Base-by-base conservation (phyloP, 2,888 invertebrate genomes). In the Taphrorychus bicolor region DNA sequence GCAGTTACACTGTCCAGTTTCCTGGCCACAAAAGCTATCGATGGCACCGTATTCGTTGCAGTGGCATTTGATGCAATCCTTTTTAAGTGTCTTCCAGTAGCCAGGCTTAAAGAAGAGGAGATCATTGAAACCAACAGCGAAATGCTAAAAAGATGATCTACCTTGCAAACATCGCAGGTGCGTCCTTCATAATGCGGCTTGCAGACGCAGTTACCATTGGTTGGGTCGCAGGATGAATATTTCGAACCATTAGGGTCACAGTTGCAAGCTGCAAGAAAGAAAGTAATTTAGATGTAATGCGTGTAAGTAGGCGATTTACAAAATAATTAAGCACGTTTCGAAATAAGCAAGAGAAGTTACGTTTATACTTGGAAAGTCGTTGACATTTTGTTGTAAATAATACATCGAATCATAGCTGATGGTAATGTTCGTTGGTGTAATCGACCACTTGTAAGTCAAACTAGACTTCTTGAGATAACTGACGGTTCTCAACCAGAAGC, bases 1-100 rank as follows among this genome's bases (percentile, higher is more conserved):
- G 81, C 94, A 94, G 32, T 86, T 84, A 82, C 96, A 97, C 69
- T 89, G 88, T 0, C 96, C 95, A 1, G 87, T 89, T 71, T 84
- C 84, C 4, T 89, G 87, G 78, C 95, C 89, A 82, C 97, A 97
- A 23, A 84, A 84, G 16, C 86, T 85, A 72, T 86, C 84, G 19
- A 84, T 76, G 1, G 92, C 88, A 7, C 93, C 94, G 17, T 87
- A 82, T 0, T 84, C 76, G 80, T 92, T 88, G 83, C 98, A 98
- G 63, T 87, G 86, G 81, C 98, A 98, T n/a, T 88, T 85, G 49
- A 87, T 83, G 79, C 98, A 97, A 42, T 94, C 95, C 14, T 88
- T 87, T 57, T 89, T 86, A 3, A 84, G 84, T 42, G 92, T 81
- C 70, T 93, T 93, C 92, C 94, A 94, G 82, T 88, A 90, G 5